phyloP scores from a whole-genome alignment of 92 coral and sea anemone genomes.

The Heliopora coerulea region DNA sequence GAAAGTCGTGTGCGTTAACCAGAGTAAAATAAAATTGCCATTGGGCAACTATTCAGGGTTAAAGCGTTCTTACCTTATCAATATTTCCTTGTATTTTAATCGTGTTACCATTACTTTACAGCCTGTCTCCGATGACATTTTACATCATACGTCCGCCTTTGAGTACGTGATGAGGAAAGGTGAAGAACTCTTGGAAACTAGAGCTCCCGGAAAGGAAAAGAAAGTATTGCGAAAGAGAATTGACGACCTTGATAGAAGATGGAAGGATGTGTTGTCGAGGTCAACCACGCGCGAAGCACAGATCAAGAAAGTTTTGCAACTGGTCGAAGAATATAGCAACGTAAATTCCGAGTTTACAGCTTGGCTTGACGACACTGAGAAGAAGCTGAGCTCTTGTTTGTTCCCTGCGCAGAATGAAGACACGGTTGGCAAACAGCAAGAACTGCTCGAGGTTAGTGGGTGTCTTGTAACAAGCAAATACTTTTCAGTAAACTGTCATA shows the following conservation, averaged over 20 bases:
- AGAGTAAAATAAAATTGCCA: too few species aligned
- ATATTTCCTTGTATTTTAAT: neutral
- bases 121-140: conserved; percentile 69
- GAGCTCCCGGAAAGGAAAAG: conserved; percentile 74
- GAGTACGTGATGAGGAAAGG: conserved; percentile 83
- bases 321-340: conserved; percentile 64
- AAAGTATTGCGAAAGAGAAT: conserved; percentile 69
- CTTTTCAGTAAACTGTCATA: too few species aligned
- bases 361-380: conserved; percentile 88
- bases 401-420: conserved; percentile 75
- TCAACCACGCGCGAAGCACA: conserved; percentile 58
- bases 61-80: too few species aligned
- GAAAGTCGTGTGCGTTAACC: too few species aligned
- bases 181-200: conserved; percentile 57
- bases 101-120: conserved; percentile 13
- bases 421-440: conserved; percentile 63
- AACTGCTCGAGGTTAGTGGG: conserved; percentile 72
- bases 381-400: conserved; percentile 60
- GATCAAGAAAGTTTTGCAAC: conserved; percentile 70
- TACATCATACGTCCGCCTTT: conserved; percentile 67
- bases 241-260: conserved; percentile 63
- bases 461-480: too few species aligned
- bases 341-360: conserved; percentile 63
- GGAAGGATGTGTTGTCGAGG: conserved; percentile 66
- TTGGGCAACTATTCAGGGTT: too few species aligned